Base-by-base conservation (phyloP, 2,797 vertebrate species). In the Danio jaintianensis region DNA sequence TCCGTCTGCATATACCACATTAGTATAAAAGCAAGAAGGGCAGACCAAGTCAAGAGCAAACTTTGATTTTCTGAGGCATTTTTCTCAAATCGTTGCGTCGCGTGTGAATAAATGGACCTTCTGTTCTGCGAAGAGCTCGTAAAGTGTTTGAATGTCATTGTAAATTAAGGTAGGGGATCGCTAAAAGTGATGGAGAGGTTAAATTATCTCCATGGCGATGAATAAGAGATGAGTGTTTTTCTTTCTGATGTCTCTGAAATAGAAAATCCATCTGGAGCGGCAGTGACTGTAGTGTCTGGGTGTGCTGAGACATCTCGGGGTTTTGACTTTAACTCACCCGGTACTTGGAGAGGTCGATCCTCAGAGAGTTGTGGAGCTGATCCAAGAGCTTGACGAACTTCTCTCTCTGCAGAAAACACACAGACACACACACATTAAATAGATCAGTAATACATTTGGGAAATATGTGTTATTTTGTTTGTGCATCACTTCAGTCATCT, bases 361-460 rank as follows among this genome's bases (percentile, higher is more conserved):
- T 94, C 88, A 99, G 89, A 15, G 98, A 99, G 89, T 99, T 99
- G 89, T 99, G 98, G 85, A 99, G 89, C 78, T 99, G 98, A 90
- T 99, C 98, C 91, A 99, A 89, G 29, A 99, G 93, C 90, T 97
- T 99, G 84, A 99, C 97, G 90, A 99, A 99, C 88, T 97, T 98
- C 89, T 99, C 98, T 81, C 97, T 97, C 98, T 99, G 93, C 86
- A 78, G 90, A 90, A 89, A 85, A 72, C 85, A 90, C 9, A 48
- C 29, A n/a, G 13, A 29, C 29, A 29, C 16, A 53, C 29, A 36
- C 16, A 53, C 29, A 36, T 7, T 66, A 38, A 68, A 53, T 9
- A 12, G 5, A 16, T 53, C 47, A 18, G 47, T 1, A 15, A 47
- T 36, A 22, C 7, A 36, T 67, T 29, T 29, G 29, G 29, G 29